A percentile compares a stretch with the other conserved stretches of the same genome.
phyloP scores from a whole-genome alignment of 2,113 vertebrate genomes.

The Lethenteron camtschaticum region DNA sequence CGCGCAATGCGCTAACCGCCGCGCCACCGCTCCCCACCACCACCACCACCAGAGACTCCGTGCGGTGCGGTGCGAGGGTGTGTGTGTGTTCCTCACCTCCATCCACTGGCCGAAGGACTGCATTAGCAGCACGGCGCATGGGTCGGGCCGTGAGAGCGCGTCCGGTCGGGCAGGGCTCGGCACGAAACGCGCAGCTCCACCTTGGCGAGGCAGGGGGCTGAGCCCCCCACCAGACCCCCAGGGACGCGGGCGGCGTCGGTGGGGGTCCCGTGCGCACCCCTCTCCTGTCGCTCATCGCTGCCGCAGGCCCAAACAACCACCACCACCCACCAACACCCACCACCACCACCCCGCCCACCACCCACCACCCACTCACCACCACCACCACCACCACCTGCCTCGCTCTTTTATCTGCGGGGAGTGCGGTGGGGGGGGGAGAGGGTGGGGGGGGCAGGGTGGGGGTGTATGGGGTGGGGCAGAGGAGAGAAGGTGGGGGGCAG shows the following conservation, averaged over 20 bases:
- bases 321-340: no score
- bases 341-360: constrained; percentile 25
- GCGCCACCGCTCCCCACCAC: no score
- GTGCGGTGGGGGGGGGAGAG: no score
- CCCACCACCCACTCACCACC: constrained; percentile 19
- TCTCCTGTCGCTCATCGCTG: no score
- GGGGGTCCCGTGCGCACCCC: neutral
- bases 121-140: constrained; percentile 59
- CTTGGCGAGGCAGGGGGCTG: constrained; percentile 50
- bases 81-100: constrained; percentile 28
- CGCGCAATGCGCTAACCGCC: no score
- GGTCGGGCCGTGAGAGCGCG: constrained; percentile 80
- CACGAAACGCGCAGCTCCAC: constrained; percentile 82
- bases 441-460: constrained; percentile 22
- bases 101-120: constrained; percentile 68
- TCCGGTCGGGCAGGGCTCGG: constrained; percentile 75
- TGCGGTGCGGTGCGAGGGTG: no score
- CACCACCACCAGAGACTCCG: no score
- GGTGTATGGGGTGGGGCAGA: neutral
- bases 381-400: no score
- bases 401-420: no score
- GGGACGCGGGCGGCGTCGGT: constrained; percentile 30
- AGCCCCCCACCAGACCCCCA: constrained; percentile 22
- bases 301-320: no score
- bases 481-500: no score